Evolutionary conservation across 2,797 vertebrate species (phyloP).

Genomic region (Macrochelys suwanniensis): DNA sequence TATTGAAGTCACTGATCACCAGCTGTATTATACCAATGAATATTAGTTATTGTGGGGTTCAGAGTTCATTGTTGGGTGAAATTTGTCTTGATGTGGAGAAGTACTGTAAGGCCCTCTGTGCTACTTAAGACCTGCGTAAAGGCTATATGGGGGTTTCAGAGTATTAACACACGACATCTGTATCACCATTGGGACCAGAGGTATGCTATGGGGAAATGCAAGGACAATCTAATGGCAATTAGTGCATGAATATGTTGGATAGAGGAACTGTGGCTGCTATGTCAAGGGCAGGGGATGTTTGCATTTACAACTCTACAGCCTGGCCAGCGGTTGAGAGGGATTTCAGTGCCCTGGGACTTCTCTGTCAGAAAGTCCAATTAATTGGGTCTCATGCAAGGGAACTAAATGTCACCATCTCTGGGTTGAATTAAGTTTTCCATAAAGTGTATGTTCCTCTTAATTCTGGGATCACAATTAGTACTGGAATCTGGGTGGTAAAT

Average conservation of each 20-base stretch:
- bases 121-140: neutral
- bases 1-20: slow-evolving; percentile 7
- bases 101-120: neutral
- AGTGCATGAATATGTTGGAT: fast-evolving
- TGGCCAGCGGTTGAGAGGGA: neutral
- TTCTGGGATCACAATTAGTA: neutral
- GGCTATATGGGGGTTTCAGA: neutral
- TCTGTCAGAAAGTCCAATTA: neutral
- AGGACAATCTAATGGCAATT: neutral
- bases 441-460: neutral
- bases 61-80: neutral
- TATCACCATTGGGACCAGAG: neutral
- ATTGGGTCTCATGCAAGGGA: neutral
- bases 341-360: slow-evolving; percentile 16
- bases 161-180: neutral
- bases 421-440: neutral
- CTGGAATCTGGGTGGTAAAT: neutral
- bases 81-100: neutral
- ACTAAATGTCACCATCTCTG: neutral
- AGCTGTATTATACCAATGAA: slow-evolving; percentile 37
- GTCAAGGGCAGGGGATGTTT: neutral
- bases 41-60: slow-evolving; percentile 11
- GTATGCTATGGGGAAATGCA: neutral
- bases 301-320: neutral
- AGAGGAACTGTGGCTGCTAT: neutral